Evolutionary conservation across 2,888 invertebrate genomes (phyloP).

Genomic region (Geotrupes spiniger): DNA sequence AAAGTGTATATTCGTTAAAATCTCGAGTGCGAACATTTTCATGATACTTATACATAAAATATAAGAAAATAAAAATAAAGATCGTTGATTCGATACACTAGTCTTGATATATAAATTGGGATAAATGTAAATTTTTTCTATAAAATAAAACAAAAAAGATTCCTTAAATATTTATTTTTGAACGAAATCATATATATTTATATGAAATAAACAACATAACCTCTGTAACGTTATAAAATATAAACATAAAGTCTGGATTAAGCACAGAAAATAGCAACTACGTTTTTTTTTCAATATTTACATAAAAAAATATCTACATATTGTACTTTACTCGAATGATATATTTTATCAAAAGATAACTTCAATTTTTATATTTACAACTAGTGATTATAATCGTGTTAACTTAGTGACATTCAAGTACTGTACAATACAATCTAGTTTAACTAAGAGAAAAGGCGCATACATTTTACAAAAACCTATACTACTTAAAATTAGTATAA

Average conservation of each 20-base stretch:
- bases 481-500: constrained; percentile 19
- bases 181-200: constrained; percentile 6
- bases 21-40: too few species aligned
- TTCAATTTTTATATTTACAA: too few species aligned
- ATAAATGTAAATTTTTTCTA: too few species aligned
- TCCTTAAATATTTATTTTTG: too few species aligned
- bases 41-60: too few species aligned
- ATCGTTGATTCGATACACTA: too few species aligned
- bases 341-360: neutral
- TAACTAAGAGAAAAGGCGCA: constrained; percentile 2
- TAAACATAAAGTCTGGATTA: neutral
- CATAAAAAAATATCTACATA: neutral
- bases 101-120: too few species aligned
- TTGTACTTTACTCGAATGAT: neutral
- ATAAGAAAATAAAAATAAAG: too few species aligned
- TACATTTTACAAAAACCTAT: constrained; percentile 6
- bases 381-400: too few species aligned
- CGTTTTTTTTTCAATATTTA: neutral
- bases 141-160: too few species aligned
- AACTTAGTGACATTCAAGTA: too few species aligned
- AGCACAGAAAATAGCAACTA: neutral
- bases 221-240: constrained; percentile 2
- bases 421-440: neutral
- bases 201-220: constrained; percentile 8
- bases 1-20: too few species aligned